Evolutionary conservation across 2,888 invertebrate species (phyloP), one percentile per base, ranked within the genome.

Genomic region (Epirrita christyi): DNA sequence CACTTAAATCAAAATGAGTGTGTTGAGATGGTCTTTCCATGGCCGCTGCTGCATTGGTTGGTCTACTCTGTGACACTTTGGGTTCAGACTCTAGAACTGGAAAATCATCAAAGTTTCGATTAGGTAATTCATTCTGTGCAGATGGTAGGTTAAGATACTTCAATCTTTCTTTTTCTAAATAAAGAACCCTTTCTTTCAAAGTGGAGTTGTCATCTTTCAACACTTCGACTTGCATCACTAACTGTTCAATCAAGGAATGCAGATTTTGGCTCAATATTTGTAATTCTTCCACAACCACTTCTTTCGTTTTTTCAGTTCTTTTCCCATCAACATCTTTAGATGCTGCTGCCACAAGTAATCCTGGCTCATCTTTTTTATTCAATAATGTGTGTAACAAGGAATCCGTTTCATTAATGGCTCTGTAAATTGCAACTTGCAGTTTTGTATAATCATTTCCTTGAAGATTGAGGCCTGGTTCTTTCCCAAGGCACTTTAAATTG

Each of bases 331-430:
- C 64, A 70, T 84, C 82, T 68, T 70, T 78, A 11, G 57, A 47
- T n/a, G 66, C 54, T 37, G 75, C 72, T 52, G 72, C 72, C 15
- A 58, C 71, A 15, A 61, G 54, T 64, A 80, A 62, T 70, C 81
- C 73, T 55, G 65, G 65, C 27, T 76, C 76, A 59, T 73, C 79
- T 70, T 72, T 78, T 61, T 72, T 81, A 65, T 70, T 80, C 45
- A 77, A 66, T 60, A 94, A 80, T 44, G 85, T 75, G 36, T 88
- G 86, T 48, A 95, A 79, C 45, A 95, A 81, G 44, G 94, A 93
- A 73, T 95, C 95, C n/a, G 94, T 94, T 72, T 95, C 94, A 72
- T 95, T 94, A 68, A 96, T 94, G 21, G 94, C 93, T 80, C 86
- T 92, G 72, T 93, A 94, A 64, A 95, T 94, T 55, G 93, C 93